Evolutionary conservation across 2,797 vertebrate genomes (phyloP), one percentile per base, ranked within the genome.

Genomic region (Taeniopygia guttata): DNA sequence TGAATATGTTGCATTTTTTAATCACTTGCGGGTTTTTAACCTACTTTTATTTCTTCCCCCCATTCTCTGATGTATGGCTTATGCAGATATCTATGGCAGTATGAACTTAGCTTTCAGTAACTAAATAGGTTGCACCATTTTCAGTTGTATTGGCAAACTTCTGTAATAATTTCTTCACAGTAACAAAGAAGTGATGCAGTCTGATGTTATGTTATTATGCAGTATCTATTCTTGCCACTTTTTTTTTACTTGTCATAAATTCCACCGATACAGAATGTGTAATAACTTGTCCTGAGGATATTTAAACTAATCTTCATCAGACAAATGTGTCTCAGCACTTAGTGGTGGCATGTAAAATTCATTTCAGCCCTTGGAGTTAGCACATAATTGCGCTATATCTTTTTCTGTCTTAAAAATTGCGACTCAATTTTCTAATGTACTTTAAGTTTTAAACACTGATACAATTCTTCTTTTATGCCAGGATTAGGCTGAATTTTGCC

Each of bases 91-190:
- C 62, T 72, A 26, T 73, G 69, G 26, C 67, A 73, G 67, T 92
- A 87, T 20, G 54, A 93, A 93, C 86, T 90, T 82, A 84, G 48
- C 68, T 94, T 91, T 94, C 62, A 91, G 67, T 55, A 94, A 69
- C 51, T 78, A 66, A 95, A 86, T 84, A 73, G 29, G 11, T 63
- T 89, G 46, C 36, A 79, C 11, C 36, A 59, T 72, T 94, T 95
- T 85, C 59, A 88, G 16, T 58, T 2, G 0, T 59, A 79, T 86
- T 93, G 48, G 40, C 48, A 88, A 86, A 26, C 22, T 49, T 78
- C 13, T 69, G 11, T 62, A 42, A 72, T 91, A 78, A 87, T 91
- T 94, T 86, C 55, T 82, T 90, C 58, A 59, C 27, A 78, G 48
- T 66, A 86, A 36, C 22, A 80, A 77, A 84, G 27, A 73, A 72